Conservation (phyloP, 2,113 vertebrate species). For the Rhabdornis inornatus region DNA sequence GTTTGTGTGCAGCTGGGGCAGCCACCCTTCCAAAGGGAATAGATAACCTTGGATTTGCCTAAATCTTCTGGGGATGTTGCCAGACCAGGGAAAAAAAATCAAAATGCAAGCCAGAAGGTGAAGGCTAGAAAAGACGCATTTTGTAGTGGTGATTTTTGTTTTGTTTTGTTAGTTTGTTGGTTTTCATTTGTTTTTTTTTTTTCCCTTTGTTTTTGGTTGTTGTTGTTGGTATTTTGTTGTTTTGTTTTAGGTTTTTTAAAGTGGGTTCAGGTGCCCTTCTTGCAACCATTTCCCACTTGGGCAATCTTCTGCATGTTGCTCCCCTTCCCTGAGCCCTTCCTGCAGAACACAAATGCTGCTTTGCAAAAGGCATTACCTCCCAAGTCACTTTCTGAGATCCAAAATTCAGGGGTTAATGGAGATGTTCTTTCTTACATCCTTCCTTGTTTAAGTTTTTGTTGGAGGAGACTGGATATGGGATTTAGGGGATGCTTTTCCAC, state of each 20-base stretch:
- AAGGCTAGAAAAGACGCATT: not conserved
- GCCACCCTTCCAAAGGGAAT: not conserved
- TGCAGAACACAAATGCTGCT: not conserved
- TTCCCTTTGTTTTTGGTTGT: not conserved
- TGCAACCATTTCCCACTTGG: not conserved
- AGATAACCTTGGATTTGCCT: not conserved
- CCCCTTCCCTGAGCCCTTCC: not conserved
- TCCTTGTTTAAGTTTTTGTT: not conserved
- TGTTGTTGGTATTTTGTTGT: not conserved
- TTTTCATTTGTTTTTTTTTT: too few relatives aligned
- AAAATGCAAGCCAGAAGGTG: not conserved
- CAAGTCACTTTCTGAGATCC: not conserved
- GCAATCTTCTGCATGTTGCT: not conserved
- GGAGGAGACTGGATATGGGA: not conserved
- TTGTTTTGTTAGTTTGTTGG: not conserved
- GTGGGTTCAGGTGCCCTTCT: not conserved
- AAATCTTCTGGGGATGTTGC: accelerated
- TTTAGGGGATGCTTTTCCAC: not conserved
- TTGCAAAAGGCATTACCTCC: not conserved
- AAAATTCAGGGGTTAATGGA: not conserved
- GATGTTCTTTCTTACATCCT: not conserved
- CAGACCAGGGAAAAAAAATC: not conserved
- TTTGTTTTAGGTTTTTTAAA: not conserved
- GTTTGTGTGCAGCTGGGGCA: not conserved
- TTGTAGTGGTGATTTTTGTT: not conserved